Base-by-base conservation (phyloP, 2,113 vertebrate species). In the Callospermophilus lateralis region DNA sequence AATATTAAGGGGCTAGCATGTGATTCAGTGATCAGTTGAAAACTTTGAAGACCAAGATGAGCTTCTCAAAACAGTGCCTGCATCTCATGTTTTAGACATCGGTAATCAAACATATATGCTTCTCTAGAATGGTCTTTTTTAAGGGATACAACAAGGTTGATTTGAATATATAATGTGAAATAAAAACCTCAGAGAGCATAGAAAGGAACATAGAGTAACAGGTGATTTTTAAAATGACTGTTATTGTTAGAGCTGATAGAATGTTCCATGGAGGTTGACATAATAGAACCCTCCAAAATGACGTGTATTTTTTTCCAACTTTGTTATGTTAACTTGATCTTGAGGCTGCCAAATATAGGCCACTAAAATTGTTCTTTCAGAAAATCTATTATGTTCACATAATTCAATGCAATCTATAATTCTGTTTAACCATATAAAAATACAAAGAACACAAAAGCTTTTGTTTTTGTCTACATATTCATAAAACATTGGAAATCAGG, bases 401-500 rank as follows among this genome's bases (percentile, higher is more conserved):
- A 79, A 16, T 9, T 88, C 37, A 3, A 26, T 90, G 39, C 1
- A 24, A 45, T 89, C 45, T 53, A 17, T 30, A 78, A 70, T 7
- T 81, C 78, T 37, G 67, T 61, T 86, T 93, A 80, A 51, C 20
- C 42, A 93, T 84, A 78, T n/a, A 48, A 96, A 90, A 53, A 91
- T 68, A 77, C 20, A 42, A 53, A 70, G 11, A 68, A 39, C 22
- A 68, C 8, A 24, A 65, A 12, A 28, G 8, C 6, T 77, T 67
- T 90, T 85, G 7, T 4, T 90, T 45, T 84, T 84, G 32, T 89
- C 61, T 84, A 34, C 1, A n/a, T 70, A 45, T n/a, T 76, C 48
- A 87, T 84, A 93, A 97, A 87, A 89, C 19, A 58, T 80, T 26
- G 28, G 17, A 53, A 95, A 42, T 96, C 58, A 85, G n/a, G 93